phyloP scores from a whole-genome alignment of 2,888 invertebrate species.

The Drosophila birchii region DNA sequence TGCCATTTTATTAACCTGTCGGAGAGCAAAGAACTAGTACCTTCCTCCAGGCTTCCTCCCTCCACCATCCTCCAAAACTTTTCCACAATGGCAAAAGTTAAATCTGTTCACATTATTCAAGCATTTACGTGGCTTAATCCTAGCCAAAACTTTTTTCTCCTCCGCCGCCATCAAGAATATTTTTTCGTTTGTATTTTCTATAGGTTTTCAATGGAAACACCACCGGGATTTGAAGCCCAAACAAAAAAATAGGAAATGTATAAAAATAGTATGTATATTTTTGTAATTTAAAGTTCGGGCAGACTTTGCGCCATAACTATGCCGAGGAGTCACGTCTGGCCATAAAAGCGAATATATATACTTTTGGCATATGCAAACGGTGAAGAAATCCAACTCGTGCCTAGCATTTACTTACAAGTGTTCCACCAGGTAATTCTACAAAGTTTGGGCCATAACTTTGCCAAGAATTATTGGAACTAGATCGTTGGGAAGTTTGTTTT shows the following conservation, averaged over 20 bases:
- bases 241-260: slow-evolving; percentile 10
- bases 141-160: slow-evolving; percentile 27
- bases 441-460: slow-evolving; percentile 36
- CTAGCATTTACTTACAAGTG: slow-evolving; percentile 34
- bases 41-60: background rate
- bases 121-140: slow-evolving; percentile 63
- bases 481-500: slow-evolving; percentile 32
- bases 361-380: slow-evolving; percentile 47
- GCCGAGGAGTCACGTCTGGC: slow-evolving; percentile 57
- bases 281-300: slow-evolving; percentile 49
- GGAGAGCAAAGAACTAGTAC: slow-evolving; percentile 12
- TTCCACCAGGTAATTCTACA: slow-evolving; percentile 43
- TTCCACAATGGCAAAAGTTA: slow-evolving; percentile 67
- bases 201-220: slow-evolving; percentile 43
- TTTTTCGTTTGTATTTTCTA: slow-evolving; percentile 19
- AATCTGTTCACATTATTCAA: slow-evolving; percentile 61
- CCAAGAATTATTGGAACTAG: slow-evolving; percentile 59
- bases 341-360: slow-evolving; percentile 53
- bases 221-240: slow-evolving; percentile 17
- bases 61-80: slow-evolving; percentile 21
- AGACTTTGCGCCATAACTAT: slow-evolving; percentile 29
- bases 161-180: slow-evolving; percentile 9
- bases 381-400: slow-evolving; percentile 30
- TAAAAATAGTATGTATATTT: slow-evolving; percentile 18
- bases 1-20: slow-evolving; percentile 64